Percentiles rank a stretch among this genome's conserved stretches.
Evolutionary conservation across 2,113 vertebrate species (phyloP).

Genomic region (Corynorhinus townsendii): DNA sequence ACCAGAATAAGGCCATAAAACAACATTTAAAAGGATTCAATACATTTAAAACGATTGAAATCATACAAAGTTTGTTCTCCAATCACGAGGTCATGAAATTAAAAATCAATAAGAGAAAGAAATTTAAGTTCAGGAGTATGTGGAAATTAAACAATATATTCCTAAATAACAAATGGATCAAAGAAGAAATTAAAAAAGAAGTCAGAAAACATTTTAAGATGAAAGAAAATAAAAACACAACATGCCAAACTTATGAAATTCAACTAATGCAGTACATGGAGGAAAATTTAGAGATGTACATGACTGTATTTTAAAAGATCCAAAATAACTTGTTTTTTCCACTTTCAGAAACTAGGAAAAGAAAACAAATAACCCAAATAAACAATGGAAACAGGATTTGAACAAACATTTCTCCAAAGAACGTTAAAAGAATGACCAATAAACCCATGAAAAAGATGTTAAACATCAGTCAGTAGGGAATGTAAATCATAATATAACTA

Average conservation of each 20-base stretch:
- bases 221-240: neutral
- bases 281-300: neutral
- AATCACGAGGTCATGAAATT: neutral
- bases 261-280: neutral
- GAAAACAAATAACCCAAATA: neutral
- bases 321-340: neutral
- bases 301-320: neutral
- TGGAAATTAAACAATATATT: neutral
- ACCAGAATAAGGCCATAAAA: neutral
- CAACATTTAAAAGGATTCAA: neutral
- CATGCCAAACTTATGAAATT: neutral
- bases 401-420: neutral
- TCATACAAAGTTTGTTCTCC: neutral
- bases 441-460: neutral
- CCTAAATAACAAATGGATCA: neutral
- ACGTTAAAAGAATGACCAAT: neutral
- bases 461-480: neutral
- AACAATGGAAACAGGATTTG: neutral
- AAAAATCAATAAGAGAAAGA: neutral
- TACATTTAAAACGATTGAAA: neutral
- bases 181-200: neutral
- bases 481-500: neutral
- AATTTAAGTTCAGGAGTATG: neutral
- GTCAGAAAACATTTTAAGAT: neutral
- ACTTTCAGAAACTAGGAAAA: neutral